Conservation (phyloP, 2,888 invertebrate genomes). For the Cantharis rufa region DNA sequence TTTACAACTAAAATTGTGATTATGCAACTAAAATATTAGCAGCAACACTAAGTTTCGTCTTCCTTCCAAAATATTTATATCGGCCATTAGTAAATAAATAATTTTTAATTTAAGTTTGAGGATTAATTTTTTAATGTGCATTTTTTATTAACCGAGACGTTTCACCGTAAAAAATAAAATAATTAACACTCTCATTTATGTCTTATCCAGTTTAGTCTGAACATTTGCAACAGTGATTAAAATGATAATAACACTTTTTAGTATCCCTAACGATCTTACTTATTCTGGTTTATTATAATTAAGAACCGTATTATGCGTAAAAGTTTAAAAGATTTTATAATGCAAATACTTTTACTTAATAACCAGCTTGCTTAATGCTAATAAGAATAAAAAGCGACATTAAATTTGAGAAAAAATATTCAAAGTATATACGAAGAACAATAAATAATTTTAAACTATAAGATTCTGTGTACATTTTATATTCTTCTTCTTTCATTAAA, state of each 20-base stretch:
- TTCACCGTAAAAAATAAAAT: conserved; percentile 1
- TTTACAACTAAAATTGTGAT: too few species aligned
- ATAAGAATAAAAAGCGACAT: conserved; percentile 13
- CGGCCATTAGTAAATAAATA: not conserved
- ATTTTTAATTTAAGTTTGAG: not conserved
- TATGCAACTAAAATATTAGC: too few species aligned
- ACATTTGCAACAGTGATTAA: conserved; percentile 11
- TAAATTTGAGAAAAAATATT: conserved; percentile 14
- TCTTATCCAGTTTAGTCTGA: conserved; percentile 8
- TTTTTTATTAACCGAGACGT: not conserved
- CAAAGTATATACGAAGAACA: not conserved
- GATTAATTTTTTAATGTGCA: not conserved
- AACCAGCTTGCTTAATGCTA: conserved; percentile 21
- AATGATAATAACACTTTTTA: conserved; percentile 25
- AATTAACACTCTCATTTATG: conserved; percentile 2
- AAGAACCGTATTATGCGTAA: conserved; percentile 23
- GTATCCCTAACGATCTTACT: conserved; percentile 25
- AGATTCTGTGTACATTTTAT: too few species aligned
- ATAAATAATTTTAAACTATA: not conserved
- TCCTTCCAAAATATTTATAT: not conserved
- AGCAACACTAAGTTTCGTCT: too few species aligned
- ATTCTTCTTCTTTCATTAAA: too few species aligned
- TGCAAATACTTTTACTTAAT: conserved; percentile 20
- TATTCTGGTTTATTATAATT: conserved; percentile 26
- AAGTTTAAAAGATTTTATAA: conserved; percentile 24